Conservation (phyloP, 2,888 invertebrate species). For the Amorpha juglandis region DNA sequence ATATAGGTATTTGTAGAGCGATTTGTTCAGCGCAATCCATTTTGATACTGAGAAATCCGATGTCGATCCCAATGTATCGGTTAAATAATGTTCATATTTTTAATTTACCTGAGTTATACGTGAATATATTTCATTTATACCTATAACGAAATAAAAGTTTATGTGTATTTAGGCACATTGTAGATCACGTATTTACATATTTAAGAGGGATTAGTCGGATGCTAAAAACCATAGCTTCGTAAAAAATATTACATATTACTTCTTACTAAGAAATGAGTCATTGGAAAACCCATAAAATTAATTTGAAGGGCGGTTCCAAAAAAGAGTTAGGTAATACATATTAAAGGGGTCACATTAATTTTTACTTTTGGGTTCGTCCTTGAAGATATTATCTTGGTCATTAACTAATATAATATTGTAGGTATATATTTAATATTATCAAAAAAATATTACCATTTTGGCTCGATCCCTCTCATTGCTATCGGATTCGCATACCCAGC, state of each 20-base stretch:
- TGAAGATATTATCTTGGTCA: slow-evolving; percentile 3
- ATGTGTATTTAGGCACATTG: neutral
- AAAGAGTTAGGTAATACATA: neutral
- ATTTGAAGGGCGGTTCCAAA: neutral
- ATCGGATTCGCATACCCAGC: too few relatives aligned
- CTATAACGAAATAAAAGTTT: neutral
- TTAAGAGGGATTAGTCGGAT: neutral
- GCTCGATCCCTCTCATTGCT: too few relatives aligned
- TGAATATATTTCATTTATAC: neutral
- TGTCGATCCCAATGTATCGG: neutral
- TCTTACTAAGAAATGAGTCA: neutral
- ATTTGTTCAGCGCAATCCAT: slow-evolving; percentile 49
- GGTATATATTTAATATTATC: too few relatives aligned
- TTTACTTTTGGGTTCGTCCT: neutral
- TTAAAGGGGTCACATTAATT: neutral
- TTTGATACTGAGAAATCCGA: slow-evolving; percentile 18
- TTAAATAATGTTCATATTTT: neutral
- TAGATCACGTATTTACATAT: neutral
- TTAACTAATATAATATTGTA: too few relatives aligned
- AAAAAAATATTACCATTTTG: too few relatives aligned
- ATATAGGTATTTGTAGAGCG: slow-evolving; percentile 64
- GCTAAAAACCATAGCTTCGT: neutral
- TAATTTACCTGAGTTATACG: neutral
- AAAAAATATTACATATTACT: neutral
- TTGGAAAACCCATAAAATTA: neutral